These are phyloP conservation scores for Lepus oiostolus DNA, from an alignment of 2,797 vertebrate species.

Conservation along the genomic window DNA sequence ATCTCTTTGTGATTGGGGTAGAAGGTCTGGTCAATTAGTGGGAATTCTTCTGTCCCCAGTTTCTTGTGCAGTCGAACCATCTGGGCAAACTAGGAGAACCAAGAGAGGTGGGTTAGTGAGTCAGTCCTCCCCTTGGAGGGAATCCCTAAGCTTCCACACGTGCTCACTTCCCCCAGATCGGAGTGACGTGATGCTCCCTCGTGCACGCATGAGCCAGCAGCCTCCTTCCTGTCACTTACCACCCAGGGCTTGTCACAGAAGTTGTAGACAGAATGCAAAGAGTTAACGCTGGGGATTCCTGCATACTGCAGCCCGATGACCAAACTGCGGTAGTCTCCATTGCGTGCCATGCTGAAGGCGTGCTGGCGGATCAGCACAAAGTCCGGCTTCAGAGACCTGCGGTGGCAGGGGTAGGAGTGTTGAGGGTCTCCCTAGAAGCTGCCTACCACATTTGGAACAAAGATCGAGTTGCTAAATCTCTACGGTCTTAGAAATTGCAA, in stretches of 20 bases:
- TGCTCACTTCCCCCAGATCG: neutral
- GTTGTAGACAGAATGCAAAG: slow-evolving; percentile 96
- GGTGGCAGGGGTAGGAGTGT: slow-evolving; percentile 7
- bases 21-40: slow-evolving; percentile 96
- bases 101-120: slow-evolving; percentile 58
- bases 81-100: slow-evolving; percentile 93
- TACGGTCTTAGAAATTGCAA: slow-evolving; percentile 46
- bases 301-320: slow-evolving; percentile 96
- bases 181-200: neutral
- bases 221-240: slow-evolving; percentile 88
- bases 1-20: slow-evolving; percentile 97
- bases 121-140: neutral
- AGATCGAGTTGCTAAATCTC: slow-evolving; percentile 53
- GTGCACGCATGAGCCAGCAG: neutral
- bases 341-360: slow-evolving; percentile 96
- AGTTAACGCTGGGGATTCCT: slow-evolving; percentile 94
- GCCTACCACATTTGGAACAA: slow-evolving; percentile 26
- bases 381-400: slow-evolving; percentile 94
- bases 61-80: slow-evolving; percentile 94
- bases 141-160: slow-evolving; percentile 32
- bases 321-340: slow-evolving; percentile 95
- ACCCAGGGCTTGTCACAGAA: slow-evolving; percentile 98
- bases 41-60: slow-evolving; percentile 94
- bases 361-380: slow-evolving; percentile 96
- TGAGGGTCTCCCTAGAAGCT: neutral